These are phyloP conservation scores for Micronycteris hirsuta DNA, from an alignment of 2,113 vertebrate species.

Conservation along the genomic window DNA sequence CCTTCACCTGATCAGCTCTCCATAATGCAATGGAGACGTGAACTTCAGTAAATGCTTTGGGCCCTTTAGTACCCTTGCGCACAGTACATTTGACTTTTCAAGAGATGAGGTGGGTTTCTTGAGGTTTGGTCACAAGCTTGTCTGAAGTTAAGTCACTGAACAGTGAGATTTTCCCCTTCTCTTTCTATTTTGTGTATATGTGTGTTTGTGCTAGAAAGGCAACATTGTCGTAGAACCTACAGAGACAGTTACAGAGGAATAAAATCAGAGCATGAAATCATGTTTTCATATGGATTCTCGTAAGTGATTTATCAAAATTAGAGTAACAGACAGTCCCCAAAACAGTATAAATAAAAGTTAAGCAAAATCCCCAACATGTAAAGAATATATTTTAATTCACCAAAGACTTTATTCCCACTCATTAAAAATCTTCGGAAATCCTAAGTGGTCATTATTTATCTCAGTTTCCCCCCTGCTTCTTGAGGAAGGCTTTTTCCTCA, in stretches of 20 bases:
- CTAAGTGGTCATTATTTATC: background rate
- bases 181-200: background rate
- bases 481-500: background rate
- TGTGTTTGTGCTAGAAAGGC: background rate
- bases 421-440: background rate
- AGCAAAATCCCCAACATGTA: background rate
- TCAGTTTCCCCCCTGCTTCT: background rate
- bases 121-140: background rate
- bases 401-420: background rate
- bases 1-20: background rate
- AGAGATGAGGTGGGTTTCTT: background rate
- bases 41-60: background rate
- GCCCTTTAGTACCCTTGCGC: background rate
- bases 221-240: background rate
- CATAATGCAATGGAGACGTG: background rate
- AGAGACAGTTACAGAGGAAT: background rate
- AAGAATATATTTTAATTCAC: background rate
- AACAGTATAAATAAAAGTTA: background rate
- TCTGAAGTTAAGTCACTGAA: background rate
- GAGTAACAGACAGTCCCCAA: background rate
- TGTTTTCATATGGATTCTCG: background rate
- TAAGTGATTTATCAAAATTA: background rate
- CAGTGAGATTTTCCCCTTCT: background rate
- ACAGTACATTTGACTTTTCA: background rate
- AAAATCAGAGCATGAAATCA: background rate